Percentiles rank a stretch among this genome's conserved stretches.
phyloP scores from a whole-genome alignment of 2,888 invertebrate genomes.

The Leptothorax acervorum region DNA sequence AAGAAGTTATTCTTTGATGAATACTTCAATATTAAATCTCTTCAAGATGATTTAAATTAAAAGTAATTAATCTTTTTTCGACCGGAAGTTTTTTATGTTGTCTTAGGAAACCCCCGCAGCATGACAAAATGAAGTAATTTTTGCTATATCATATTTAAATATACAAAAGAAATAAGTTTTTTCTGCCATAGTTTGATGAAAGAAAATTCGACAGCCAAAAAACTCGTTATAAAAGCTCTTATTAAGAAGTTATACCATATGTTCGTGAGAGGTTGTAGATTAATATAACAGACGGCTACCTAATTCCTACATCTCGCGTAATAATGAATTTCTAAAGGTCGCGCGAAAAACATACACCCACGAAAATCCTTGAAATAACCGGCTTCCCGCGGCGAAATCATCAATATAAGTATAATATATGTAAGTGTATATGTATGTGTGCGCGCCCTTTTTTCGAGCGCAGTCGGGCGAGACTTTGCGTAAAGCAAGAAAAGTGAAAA shows the following conservation, averaged over 20 bases:
- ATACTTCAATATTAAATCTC: not conserved
- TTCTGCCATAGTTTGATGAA: not conserved
- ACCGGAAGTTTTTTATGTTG: not conserved
- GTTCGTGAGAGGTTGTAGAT: not conserved
- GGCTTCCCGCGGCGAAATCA: conserved; percentile 6
- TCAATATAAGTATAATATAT: not conserved
- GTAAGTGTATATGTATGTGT: not conserved
- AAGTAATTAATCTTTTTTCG: not conserved
- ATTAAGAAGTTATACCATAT: conserved; percentile 18
- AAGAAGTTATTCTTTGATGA: not conserved
- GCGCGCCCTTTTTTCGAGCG: conserved; percentile 6
- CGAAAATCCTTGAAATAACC: conserved; percentile 37
- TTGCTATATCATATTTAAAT: not conserved
- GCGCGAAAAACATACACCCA: conserved; percentile 12
- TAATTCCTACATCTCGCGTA: conserved; percentile 20
- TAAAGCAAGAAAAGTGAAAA: conserved; percentile 29
- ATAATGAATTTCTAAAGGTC: conserved; percentile 45
- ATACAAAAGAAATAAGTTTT: not conserved
- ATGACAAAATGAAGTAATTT: not conserved
- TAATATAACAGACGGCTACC: conserved; percentile 27
- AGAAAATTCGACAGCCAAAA: not conserved
- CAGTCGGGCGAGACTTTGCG: conserved; percentile 13
- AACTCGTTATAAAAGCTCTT: not conserved
- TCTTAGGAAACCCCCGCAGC: not conserved
- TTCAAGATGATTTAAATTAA: not conserved